Conservation (phyloP, 1,140 invertebrate species). For the Idris sp. region DNA sequence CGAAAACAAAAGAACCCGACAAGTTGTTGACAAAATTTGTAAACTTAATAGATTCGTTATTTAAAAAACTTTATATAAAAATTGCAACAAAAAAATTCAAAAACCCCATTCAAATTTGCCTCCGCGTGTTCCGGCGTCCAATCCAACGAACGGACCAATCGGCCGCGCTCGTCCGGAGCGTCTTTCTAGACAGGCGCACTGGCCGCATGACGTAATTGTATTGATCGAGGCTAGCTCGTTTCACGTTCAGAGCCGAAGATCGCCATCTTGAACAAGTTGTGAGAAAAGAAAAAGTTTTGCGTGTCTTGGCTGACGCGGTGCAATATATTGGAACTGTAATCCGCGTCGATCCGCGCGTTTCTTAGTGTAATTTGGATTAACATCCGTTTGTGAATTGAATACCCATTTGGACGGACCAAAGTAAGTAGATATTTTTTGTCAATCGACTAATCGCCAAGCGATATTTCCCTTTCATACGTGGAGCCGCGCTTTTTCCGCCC, state of each 20-base stretch:
- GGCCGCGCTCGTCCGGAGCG: not conserved
- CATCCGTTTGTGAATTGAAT: slow-evolving; percentile 81
- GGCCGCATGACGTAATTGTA: slow-evolving; percentile 81
- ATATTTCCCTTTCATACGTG: slow-evolving; percentile 37
- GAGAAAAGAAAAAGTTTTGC: slow-evolving; percentile 74
- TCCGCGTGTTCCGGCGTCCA: not conserved
- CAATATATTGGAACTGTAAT: slow-evolving; percentile 72
- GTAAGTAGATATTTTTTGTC: slow-evolving; percentile 74
- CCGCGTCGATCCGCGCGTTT: slow-evolving; percentile 79
- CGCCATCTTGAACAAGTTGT: slow-evolving; percentile 80
- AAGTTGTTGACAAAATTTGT: too few relatives aligned
- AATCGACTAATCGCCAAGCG: slow-evolving; percentile 30
- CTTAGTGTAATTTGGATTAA: slow-evolving; percentile 78
- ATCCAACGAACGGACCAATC: slow-evolving; percentile 2
- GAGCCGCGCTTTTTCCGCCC: slow-evolving; percentile 2
- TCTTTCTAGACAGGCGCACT: slow-evolving; percentile 61
- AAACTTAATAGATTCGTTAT: too few relatives aligned
- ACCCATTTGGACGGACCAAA: slow-evolving; percentile 86
- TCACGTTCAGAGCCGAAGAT: slow-evolving; percentile 72
- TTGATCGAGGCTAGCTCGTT: slow-evolving; percentile 78
- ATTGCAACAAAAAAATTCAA: not conserved
- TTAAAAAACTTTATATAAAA: too few relatives aligned
- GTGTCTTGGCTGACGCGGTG: slow-evolving; percentile 73
- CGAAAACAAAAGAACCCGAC: too few relatives aligned
- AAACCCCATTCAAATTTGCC: not conserved